phyloP scores from a whole-genome alignment of 2,113 vertebrate genomes.

The Myotis davidii region DNA sequence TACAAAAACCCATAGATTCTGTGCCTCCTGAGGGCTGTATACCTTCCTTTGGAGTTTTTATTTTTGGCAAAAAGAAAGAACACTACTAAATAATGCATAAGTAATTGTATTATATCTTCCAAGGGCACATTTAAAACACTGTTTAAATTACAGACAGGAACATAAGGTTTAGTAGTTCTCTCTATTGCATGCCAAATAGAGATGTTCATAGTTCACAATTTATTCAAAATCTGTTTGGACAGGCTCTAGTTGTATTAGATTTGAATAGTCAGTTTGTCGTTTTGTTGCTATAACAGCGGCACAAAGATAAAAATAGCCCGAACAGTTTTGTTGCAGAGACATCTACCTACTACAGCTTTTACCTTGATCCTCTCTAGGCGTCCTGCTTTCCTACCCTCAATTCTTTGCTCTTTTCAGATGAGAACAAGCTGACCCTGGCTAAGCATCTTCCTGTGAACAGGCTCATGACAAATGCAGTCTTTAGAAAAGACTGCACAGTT shows the following conservation, averaged over 20 bases:
- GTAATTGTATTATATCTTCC: background rate
- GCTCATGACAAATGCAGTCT: background rate
- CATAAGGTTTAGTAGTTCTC: background rate
- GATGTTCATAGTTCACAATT: background rate
- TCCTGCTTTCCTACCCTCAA: constrained; percentile 22
- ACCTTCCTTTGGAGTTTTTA: background rate
- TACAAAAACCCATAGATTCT: background rate
- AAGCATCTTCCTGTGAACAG: constrained; percentile 7
- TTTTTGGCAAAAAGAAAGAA: background rate
- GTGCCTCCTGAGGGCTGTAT: background rate
- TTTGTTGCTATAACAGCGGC: background rate
- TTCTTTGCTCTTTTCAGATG: constrained; percentile 6
- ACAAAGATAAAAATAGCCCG: constrained; percentile 45
- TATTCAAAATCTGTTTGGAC: constrained; percentile 33
- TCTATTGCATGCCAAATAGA: background rate
- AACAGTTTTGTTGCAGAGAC: constrained; percentile 6
- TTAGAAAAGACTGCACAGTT: background rate
- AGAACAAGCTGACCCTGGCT: background rate
- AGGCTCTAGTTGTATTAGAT: constrained; percentile 32
- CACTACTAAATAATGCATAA: constrained; percentile 23
- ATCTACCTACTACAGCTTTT: background rate
- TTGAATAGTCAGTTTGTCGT: constrained; percentile 9
- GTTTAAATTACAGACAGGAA: background rate
- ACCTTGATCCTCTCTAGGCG: background rate
- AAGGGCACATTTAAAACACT: constrained; percentile 10